Percentiles rank a stretch among this genome's conserved stretches.
Evolutionary conservation across 2,797 vertebrate species (phyloP).

Genomic region (Crax fasciolata): DNA sequence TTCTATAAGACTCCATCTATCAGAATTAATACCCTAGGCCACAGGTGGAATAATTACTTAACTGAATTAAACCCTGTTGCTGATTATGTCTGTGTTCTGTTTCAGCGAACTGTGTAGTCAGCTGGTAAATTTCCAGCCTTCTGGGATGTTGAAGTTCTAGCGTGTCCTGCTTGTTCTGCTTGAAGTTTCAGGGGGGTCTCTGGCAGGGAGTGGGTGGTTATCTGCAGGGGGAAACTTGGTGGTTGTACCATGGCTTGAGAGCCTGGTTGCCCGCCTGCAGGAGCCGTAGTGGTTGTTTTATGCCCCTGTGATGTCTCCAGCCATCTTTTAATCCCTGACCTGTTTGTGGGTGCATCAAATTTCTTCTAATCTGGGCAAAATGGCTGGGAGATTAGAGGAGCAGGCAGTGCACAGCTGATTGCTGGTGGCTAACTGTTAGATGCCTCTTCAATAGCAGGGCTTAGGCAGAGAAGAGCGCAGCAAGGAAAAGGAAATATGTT

Average conservation of each 20-base stretch:
- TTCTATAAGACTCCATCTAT: conserved; percentile 49
- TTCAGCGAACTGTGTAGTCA: not conserved
- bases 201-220: not conserved
- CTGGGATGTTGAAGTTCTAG: not conserved
- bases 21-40: conserved; percentile 38
- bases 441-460: conserved; percentile 1
- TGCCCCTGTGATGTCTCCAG: not conserved
- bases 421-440: conserved; percentile 28
- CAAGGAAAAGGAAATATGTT: not conserved
- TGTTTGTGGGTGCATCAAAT: not conserved
- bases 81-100: conserved; percentile 1
- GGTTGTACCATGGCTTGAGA: not conserved
- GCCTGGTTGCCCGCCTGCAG: rapidly evolving
- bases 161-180: not conserved
- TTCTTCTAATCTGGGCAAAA: not conserved
- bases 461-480: not conserved
- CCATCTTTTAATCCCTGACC: not conserved
- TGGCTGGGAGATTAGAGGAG: not conserved
- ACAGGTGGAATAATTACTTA: conserved; percentile 59
- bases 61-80: conserved; percentile 8
- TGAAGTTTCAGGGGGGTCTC: not conserved
- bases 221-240: not conserved
- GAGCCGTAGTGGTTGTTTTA: not conserved
- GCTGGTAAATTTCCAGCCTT: not conserved
- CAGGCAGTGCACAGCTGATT: conserved; percentile 64